Base-by-base conservation (phyloP, 1,140 invertebrate species). In the Pteromalus puparum region DNA sequence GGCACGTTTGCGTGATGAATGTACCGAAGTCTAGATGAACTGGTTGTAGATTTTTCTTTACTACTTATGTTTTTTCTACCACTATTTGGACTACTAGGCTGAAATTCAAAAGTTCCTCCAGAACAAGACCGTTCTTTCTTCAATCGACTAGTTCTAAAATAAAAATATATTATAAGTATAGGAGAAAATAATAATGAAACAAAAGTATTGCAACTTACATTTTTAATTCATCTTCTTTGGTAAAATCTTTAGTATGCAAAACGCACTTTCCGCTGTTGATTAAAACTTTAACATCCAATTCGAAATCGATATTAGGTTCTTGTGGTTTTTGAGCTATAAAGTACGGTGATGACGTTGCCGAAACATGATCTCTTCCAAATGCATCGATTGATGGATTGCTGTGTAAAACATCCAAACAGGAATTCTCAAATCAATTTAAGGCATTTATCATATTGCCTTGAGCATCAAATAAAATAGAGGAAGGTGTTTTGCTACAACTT, bases 261-360 rank as follows among this genome's bases (percentile, higher is more conserved):
- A 99, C 97, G 93, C 98, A 99, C 93, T 99, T 98, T 1, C 98
- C 98, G 88, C 97, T 98, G 90, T 99, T 99, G 78, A 99, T 98
- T 83, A 98, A 95, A 46, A 99, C 98, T 93, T 99, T 99, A 0
- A 99, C 97, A 92, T 99, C 98, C 85, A 99, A 93, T 91, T 99
- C 98, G 91, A 99, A 97, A 91, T 99, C 98, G 85, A 99, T 97
- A 89, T 97, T 99, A 0, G 98, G 98, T 90, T 99, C 98, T 85
- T 96, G 95, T 5, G 95, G 93, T 89, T 96, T 96, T 68, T 93
- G 93, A 83, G 91, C 85, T 46, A 92, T 91, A 89, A 91, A 91
- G 73, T 94, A 93, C 0, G 92, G 90, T 6, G 91, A 93, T 0
- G 92, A 93, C 1, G 91, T 88, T 53, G 90, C 88, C 81, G 91